Conservation (phyloP, 2,113 vertebrate genomes). For the Haemorhous mexicanus region DNA sequence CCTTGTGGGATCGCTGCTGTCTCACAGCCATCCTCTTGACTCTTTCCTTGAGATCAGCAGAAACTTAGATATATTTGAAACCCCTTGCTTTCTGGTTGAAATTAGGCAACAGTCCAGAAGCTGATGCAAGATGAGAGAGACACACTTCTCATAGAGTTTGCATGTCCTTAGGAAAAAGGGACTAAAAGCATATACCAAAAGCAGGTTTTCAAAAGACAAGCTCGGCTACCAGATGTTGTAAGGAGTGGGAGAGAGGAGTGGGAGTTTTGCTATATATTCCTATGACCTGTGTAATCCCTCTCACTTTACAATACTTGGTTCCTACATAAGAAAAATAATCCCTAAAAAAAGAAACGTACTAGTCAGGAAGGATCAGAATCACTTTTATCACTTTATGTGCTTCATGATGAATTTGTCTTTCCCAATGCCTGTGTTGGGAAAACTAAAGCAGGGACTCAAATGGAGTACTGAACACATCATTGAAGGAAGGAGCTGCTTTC, state of each 20-base stretch:
- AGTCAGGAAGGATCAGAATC: neutral
- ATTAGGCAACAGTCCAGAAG: neutral
- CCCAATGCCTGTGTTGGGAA: neutral
- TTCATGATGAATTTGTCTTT: neutral
- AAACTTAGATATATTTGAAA: neutral
- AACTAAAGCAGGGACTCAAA: neutral
- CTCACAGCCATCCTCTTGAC: neutral
- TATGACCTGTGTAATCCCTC: neutral
- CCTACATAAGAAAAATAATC: neutral
- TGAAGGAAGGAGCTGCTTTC: neutral
- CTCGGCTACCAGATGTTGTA: rapidly evolving
- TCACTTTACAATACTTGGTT: neutral
- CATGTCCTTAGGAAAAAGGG: neutral
- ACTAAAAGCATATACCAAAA: neutral
- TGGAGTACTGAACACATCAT: rapidly evolving
- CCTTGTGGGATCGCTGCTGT: rapidly evolving
- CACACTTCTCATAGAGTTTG: rapidly evolving
- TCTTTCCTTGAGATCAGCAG: neutral
- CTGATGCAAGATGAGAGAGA: neutral
- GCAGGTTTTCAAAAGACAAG: neutral
- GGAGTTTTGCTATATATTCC: neutral
- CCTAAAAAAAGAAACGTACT: neutral
- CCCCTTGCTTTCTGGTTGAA: neutral
- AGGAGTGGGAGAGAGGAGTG: neutral
- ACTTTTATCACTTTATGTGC: neutral